Percentiles rank a stretch among this genome's conserved stretches.
These are phyloP conservation scores for Tetraodon nigroviridis DNA, from an alignment of 2,113 vertebrate genomes.

Conservation along the genomic window DNA sequence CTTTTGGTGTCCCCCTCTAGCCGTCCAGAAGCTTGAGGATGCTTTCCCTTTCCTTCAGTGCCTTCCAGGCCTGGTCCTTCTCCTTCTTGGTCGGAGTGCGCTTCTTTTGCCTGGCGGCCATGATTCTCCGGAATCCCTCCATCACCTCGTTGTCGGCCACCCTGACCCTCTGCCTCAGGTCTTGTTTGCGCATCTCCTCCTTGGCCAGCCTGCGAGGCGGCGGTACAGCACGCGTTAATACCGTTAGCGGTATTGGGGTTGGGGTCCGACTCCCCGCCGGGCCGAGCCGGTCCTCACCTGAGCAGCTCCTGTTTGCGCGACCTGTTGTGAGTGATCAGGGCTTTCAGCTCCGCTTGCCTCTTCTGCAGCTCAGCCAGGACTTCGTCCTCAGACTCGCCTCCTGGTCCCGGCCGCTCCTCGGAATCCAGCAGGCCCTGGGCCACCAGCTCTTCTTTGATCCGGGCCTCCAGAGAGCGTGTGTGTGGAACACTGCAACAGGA, in stretches of 20 bases:
- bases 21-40: slow-evolving; percentile 93
- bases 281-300: slow-evolving; percentile 68
- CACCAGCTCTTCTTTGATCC: slow-evolving; percentile 96
- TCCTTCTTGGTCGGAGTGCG: slow-evolving; percentile 97
- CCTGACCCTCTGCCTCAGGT: slow-evolving; percentile 90
- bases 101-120: slow-evolving; percentile 98
- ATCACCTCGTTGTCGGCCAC: slow-evolving; percentile 97
- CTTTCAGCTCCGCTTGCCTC: slow-evolving; percentile 93
- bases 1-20: slow-evolving; percentile 39
- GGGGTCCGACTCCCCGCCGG: too few species aligned
- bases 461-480: slow-evolving; percentile 91
- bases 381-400: slow-evolving; percentile 92
- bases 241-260: too few species aligned
- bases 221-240: neutral
- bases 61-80: slow-evolving; percentile 97
- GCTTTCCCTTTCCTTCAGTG: slow-evolving; percentile 93
- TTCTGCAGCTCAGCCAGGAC: slow-evolving; percentile 92
- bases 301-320: slow-evolving; percentile 92
- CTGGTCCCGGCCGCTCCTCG: slow-evolving; percentile 84
- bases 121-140: slow-evolving; percentile 98
- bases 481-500: slow-evolving; percentile 84
- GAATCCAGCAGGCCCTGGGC: slow-evolving; percentile 94
- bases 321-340: slow-evolving; percentile 88
- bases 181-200: slow-evolving; percentile 93
- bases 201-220: slow-evolving; percentile 80